Percentiles rank a stretch among this genome's conserved stretches.
Evolutionary conservation across 2,888 invertebrate genomes (phyloP).

Genomic region (Scaptomyza reducta): DNA sequence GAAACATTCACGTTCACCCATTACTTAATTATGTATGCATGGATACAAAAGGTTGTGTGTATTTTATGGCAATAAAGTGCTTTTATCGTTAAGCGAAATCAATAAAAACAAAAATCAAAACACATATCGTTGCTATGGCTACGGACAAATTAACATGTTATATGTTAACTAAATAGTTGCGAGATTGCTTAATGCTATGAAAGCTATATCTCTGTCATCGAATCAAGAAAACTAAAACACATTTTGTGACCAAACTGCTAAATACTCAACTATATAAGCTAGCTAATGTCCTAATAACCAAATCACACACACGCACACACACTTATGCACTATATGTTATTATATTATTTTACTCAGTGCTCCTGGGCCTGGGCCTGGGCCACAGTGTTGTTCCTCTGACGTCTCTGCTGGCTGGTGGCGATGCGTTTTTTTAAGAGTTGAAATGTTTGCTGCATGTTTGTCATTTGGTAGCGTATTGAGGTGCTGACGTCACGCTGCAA

Average conservation of each 20-base stretch:
- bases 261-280: too few relatives aligned
- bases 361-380: conserved; percentile 17
- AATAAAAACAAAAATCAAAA: conserved; percentile 51
- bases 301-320: too few relatives aligned
- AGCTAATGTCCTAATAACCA: not conserved
- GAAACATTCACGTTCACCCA: conserved; percentile 4
- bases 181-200: too few relatives aligned
- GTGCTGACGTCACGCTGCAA: conserved; percentile 91
- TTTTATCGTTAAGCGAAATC: conserved; percentile 48
- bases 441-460: conserved; percentile 89
- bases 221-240: too few relatives aligned
- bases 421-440: conserved; percentile 89
- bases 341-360: conserved; percentile 23
- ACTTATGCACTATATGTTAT: not conserved
- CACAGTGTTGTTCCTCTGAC: conserved; percentile 24
- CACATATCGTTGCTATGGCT: conserved; percentile 1
- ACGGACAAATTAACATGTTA: not conserved
- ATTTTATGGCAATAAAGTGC: conserved; percentile 1
- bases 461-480: conserved; percentile 89
- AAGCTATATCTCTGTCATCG: too few relatives aligned
- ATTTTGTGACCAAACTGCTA: too few relatives aligned
- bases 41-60: not conserved
- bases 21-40: conserved; percentile 4
- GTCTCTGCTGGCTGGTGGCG: conserved; percentile 81
- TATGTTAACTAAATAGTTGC: too few relatives aligned